Evolutionary conservation across 2,797 vertebrate genomes (phyloP).

Genomic region (Ctenochaetus hawaiiensis): DNA sequence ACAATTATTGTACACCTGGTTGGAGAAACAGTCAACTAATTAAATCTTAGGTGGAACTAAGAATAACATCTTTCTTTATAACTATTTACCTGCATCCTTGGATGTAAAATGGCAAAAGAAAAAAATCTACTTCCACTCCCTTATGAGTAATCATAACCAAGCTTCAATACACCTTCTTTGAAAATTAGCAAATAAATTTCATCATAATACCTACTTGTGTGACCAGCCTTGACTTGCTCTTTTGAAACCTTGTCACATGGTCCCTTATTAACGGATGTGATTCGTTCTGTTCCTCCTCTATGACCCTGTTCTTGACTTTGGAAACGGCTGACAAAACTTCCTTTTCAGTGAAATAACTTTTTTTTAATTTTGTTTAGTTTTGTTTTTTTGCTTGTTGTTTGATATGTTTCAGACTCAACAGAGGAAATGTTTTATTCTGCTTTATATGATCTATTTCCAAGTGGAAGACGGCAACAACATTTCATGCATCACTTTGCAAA

Average conservation of each 20-base stretch:
- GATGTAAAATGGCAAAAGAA: no score
- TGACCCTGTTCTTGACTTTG: background rate
- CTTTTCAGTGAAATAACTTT: background rate
- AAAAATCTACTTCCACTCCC: no score
- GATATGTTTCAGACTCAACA: background rate
- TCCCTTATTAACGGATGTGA: background rate
- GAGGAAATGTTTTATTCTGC: background rate
- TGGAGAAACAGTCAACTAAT: background rate
- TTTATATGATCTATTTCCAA: slow-evolving; percentile 17
- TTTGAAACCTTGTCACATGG: background rate
- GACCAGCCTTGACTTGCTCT: background rate
- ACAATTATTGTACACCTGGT: background rate
- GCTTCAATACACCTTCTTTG: no score
- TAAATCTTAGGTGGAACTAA: background rate
- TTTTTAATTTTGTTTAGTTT: no score
- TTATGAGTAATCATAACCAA: no score
- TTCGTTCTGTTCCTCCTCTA: background rate
- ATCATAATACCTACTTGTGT: background rate
- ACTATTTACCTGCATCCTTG: no score
- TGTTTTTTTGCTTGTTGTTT: no score
- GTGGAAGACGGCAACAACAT: background rate
- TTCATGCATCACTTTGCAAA: slow-evolving; percentile 16
- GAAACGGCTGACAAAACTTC: background rate
- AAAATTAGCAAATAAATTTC: background rate
- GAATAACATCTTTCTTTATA: background rate